Base-by-base conservation (phyloP, 2,113 vertebrate genomes). In the Aythya baeri region DNA sequence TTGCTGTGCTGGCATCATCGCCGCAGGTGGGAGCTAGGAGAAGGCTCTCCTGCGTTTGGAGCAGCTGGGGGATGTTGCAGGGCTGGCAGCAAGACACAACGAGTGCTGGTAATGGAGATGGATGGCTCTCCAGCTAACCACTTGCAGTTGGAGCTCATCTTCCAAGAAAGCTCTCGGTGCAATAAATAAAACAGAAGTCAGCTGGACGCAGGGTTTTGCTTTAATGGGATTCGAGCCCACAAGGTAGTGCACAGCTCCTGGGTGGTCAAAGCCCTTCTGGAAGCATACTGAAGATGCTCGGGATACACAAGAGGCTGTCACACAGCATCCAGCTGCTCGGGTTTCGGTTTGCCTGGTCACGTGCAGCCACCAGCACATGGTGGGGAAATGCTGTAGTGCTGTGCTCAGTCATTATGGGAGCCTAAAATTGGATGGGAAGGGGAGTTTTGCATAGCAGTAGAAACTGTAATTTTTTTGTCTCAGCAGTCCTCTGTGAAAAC, bases 1-100 rank as follows among this genome's bases (percentile, higher is more conserved):
- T 1, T 58, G 46, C 68, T 0, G 0, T 32, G 75, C 44, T 62
- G 61, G 43, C 36, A 78, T 65, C 17, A 5, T 1, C 1, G 0
- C 76, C 88, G 65, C 72, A 88, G 72, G 7, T 46, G 41, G 41
- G 50, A 90, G 41, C 32, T 20, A 89, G 54, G 8, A 87, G 49
- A 78, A 79, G 59, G 71, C 36, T 58, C 27, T 67, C 66, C 74
- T 73, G 54, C 26, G 25, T n/a, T 63, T 73, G 55, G 62, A 93
- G 83, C 13, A 49, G 38, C 25, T 31, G 29, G 29, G 54, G 61
- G 68, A 43, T 0, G 0, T 25, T 32, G 27, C 29, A 63, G 49
- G 50, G 43, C 83, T 76, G 31, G 71, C 27, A 9, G 68, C 7
- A 5, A 52, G 73, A 26, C 49, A 77, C 3, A 3, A 0, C 11